Evolutionary conservation across 2,888 invertebrate species (phyloP), one percentile per base, ranked within the genome.

Genomic region (Hypomecis punctinalis): DNA sequence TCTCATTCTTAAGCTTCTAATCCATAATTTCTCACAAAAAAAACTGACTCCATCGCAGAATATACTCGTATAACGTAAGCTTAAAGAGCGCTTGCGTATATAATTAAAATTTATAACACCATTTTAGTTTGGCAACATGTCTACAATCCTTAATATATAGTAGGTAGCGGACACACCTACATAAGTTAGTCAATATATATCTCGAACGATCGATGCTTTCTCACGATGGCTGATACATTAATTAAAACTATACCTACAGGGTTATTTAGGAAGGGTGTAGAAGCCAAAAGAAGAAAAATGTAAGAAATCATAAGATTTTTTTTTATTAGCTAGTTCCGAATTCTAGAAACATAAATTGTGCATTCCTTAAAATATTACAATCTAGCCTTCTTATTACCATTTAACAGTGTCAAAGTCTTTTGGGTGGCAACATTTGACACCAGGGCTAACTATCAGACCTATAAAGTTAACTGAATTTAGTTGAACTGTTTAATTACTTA

Each of bases 221-320:
- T 67, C 70, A 70, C 70, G 61, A 23, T 45, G 35, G 36, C 13
- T 60, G 8, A 59, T 6, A 36, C 40, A 6, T 36, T 52, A 69
- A 69, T 69, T 63, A 63, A 69, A 61, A 56, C 69, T 59, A 54
- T 62, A 62, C 64, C 57, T 65, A 58, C 61, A 46, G 8, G 61
- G 63, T 67, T n/a, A n/a, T n/a, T n/a, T n/a, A n/a, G n/a, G n/a
- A n/a, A n/a, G n/a, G n/a, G n/a, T n/a, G n/a, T n/a, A n/a, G n/a
- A n/a, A n/a, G n/a, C n/a, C n/a, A n/a, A n/a, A n/a, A n/a, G n/a
- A n/a, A n/a, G n/a, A n/a, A n/a, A n/a, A n/a, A n/a, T n/a, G n/a
- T n/a, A n/a, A n/a, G n/a, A n/a, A n/a, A n/a, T n/a, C n/a, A n/a
- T n/a, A n/a, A n/a, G n/a, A n/a, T n/a, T n/a, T n/a, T n/a, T n/a